phyloP scores from a whole-genome alignment of 2,797 vertebrate species.

The Oryzias dopingdopingensis region DNA sequence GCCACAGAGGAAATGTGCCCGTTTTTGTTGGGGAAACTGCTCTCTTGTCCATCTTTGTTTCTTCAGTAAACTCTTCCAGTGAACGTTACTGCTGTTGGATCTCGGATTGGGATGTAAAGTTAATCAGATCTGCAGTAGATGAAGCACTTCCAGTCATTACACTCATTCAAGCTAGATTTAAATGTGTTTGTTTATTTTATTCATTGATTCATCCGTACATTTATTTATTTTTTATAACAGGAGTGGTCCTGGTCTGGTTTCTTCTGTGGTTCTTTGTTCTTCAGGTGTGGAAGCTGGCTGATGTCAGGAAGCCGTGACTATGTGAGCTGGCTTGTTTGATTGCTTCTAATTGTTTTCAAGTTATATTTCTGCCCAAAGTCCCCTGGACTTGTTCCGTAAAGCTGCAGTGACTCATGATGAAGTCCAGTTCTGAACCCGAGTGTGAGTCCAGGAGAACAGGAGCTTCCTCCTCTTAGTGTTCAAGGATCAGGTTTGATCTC shows the following conservation, averaged over 20 bases:
- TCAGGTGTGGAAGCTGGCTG: neutral
- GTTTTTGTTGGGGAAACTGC: constrained; percentile 25
- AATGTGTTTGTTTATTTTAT: too few species aligned
- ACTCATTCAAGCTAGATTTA: too few species aligned
- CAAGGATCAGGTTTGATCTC: neutral
- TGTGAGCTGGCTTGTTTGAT: constrained; percentile 14
- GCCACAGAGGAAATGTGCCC: too few species aligned
- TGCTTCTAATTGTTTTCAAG: constrained; percentile 29
- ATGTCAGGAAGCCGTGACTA: neutral
- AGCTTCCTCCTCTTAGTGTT: neutral
- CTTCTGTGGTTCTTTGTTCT: too few species aligned
- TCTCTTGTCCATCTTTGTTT: constrained; percentile 37
- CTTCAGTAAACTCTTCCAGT: constrained; percentile 31
- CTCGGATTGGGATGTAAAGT: too few species aligned
- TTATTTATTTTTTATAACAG: too few species aligned
- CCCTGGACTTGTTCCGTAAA: neutral
- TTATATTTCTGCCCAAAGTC: constrained; percentile 13
- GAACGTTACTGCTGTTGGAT: constrained; percentile 4
- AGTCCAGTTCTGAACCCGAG: neutral
- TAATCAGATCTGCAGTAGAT: too few species aligned
- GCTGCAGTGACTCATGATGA: constrained; percentile 1
- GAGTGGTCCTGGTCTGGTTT: too few species aligned
- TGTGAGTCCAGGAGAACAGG: neutral
- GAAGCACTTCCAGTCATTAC: too few species aligned
- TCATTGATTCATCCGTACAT: too few species aligned